Percentiles rank a stretch among this genome's conserved stretches.
Evolutionary conservation across 1,140 invertebrate genomes (phyloP).

Genomic region (Drosophila nebulosa): DNA sequence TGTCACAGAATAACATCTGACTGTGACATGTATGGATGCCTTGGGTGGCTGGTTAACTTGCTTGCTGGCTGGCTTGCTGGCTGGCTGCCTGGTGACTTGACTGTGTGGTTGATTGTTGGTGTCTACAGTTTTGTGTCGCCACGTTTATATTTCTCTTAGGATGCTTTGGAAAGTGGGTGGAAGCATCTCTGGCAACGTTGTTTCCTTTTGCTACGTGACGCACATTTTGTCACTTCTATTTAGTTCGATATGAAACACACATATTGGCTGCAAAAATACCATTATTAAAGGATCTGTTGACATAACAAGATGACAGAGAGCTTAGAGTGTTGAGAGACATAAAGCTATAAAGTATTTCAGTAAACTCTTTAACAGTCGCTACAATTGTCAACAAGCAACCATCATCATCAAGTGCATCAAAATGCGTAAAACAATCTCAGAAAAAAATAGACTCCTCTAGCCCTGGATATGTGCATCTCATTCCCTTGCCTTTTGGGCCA

Average conservation of each 20-base stretch:
- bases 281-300: neutral
- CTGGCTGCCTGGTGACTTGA: neutral
- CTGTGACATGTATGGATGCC: constrained; percentile 51
- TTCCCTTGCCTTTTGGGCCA: constrained; percentile 5
- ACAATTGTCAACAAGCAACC: constrained; percentile 20
- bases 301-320: neutral
- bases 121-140: neutral
- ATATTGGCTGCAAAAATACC: constrained; percentile 14
- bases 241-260: constrained; percentile 42
- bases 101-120: neutral
- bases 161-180: too few species aligned
- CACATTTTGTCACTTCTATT: constrained; percentile 46
- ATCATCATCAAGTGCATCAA: constrained; percentile 26
- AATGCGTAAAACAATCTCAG: constrained; percentile 26
- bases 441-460: neutral
- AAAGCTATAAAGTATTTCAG: neutral
- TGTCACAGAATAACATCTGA: constrained; percentile 52
- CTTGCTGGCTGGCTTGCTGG: neutral
- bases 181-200: constrained; percentile 9
- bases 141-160: neutral
- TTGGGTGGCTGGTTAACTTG: constrained; percentile 4
- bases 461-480: constrained; percentile 35
- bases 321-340: too few species aligned
- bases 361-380: constrained; percentile 12
- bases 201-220: constrained; percentile 44